Evolutionary conservation across 2,797 vertebrate species (phyloP), one percentile per base, ranked within the genome.

Genomic region (Artibeus jamaicensis): DNA sequence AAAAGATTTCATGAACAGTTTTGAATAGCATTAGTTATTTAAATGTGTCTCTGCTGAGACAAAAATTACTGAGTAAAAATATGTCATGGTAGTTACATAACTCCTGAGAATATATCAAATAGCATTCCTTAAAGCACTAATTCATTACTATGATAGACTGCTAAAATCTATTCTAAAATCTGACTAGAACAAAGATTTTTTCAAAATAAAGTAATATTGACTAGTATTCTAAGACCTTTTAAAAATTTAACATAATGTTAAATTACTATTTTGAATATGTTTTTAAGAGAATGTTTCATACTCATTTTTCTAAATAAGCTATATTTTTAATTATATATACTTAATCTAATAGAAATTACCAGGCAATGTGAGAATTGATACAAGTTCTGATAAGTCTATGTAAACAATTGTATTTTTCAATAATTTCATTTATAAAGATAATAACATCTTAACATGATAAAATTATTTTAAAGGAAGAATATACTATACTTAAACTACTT

Each of bases 11-110:
- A 98, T 1, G 92, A 97, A 93, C 59, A 85, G 85, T 94, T 97
- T 89, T 88, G 95, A 98, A 95, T 97, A 97, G 37, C 65, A 96
- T 96, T 94, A 97, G 89, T 87, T 87, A 96, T 92, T 97, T 97
- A 97, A 98, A 95, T 96, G 91, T 93, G 77, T 97, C 94, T 98
- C 93, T 93, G 90, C 92, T 97, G 93, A 96, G 91, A 96, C 78
- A 93, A 95, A 98, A 97, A 98, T 96, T 96, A 96, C 77, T 67
- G 76, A 97, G 96, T 95, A 96, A 94, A 97, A 98, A 97, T 97
- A 96, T 96, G 96, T 96, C 96, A 96, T n/a, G 37, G 94, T 86
- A 96, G 96, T 96, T 97, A 92, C 65, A 44, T 96, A 97, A 97
- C 83, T 93, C 74, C 67, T 44, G 46, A 97, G 78, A 95, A n/a